Evolutionary conservation across 2,113 vertebrate genomes (phyloP).

Genomic region (Aythya baeri): DNA sequence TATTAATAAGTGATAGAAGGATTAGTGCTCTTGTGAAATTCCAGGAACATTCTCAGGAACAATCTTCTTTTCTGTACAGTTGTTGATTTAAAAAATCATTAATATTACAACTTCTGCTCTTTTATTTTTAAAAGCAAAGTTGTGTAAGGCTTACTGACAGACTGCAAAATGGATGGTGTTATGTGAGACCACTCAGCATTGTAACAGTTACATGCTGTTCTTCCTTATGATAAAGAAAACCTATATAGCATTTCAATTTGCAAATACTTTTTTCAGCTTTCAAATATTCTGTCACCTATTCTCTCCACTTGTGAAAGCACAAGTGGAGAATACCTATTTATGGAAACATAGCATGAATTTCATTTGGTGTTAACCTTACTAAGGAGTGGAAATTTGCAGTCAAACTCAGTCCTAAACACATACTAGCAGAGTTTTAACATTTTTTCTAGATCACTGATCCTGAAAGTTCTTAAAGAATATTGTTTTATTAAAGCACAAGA

Average conservation of each 20-base stretch:
- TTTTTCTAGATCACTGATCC: background rate
- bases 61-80: background rate
- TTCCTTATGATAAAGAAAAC: background rate
- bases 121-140: conserved; percentile 46
- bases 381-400: background rate
- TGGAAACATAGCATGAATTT: background rate
- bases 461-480: background rate
- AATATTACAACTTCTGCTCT: conserved; percentile 23
- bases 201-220: background rate
- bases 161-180: background rate
- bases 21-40: background rate
- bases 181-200: background rate
- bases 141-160: conserved; percentile 1
- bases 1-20: conserved; percentile 19
- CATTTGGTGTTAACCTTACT: background rate
- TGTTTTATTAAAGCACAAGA: background rate
- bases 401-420: background rate
- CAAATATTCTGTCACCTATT: background rate
- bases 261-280: background rate
- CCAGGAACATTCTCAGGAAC: background rate
- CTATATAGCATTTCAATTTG: background rate
- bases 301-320: background rate
- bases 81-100: conserved; percentile 53
- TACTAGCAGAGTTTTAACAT: background rate
- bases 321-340: background rate